These are phyloP conservation scores for Tenthredo scrophulariae DNA, from an alignment of 2,888 invertebrate genomes.

Conservation along the genomic window DNA sequence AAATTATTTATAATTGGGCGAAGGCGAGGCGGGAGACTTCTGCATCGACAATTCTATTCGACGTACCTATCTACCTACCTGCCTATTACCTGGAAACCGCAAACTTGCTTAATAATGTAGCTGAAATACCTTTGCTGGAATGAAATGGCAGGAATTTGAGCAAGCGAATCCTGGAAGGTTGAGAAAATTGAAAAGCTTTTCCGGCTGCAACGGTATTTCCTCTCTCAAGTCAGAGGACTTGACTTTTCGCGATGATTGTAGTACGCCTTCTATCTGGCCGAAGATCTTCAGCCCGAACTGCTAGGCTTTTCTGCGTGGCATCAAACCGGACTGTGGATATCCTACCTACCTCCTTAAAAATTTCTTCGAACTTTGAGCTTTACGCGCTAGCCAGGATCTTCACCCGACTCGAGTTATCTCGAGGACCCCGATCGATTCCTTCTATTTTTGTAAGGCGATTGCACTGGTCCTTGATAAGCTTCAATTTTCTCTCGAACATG, in stretches of 20 bases:
- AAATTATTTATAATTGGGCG: conserved; percentile 50
- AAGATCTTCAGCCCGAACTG: neutral
- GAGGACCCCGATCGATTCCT: conserved; percentile 3
- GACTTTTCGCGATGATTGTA: neutral
- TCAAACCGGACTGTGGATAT: neutral
- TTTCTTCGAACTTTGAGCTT: neutral
- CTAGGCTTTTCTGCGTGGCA: neutral
- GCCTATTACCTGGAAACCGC: conserved; percentile 7
- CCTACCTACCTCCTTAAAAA: neutral
- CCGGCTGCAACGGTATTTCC: neutral
- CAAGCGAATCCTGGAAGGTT: neutral
- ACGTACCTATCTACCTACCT: neutral
- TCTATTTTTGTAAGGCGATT: neutral
- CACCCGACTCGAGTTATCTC: neutral
- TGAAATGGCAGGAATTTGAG: neutral
- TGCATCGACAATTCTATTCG: conserved; percentile 5
- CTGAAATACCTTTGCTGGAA: neutral
- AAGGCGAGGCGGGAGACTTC: neutral
- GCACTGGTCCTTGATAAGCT: conserved; percentile 10
- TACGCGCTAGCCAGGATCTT: neutral
- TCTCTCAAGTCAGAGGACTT: neutral
- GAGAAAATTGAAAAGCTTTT: neutral
- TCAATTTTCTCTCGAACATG: conserved; percentile 17
- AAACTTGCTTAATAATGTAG: neutral
- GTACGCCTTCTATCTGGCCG: neutral